Percentiles rank a stretch among this genome's conserved stretches.
Evolutionary conservation across 2,888 invertebrate genomes (phyloP).

Genomic region (Allacma fusca): DNA sequence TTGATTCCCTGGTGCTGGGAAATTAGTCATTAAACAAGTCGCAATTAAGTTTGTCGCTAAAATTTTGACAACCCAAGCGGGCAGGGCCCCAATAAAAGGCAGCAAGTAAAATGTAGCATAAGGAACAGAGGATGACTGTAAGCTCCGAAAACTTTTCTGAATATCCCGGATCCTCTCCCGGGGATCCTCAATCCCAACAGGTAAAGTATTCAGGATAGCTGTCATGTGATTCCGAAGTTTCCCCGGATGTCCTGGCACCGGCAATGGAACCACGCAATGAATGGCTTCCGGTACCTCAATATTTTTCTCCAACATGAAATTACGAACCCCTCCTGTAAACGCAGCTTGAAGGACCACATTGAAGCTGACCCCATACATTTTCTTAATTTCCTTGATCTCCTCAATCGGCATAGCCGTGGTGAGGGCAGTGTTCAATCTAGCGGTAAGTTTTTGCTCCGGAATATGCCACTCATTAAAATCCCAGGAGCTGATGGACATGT

Average conservation of each 20-base stretch:
- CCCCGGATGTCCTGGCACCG: conserved; percentile 43
- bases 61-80: conserved; percentile 41
- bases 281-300: conserved; percentile 40
- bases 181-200: conserved; percentile 29
- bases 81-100: conserved; percentile 30
- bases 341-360: conserved; percentile 43
- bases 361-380: conserved; percentile 34
- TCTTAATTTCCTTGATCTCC: conserved; percentile 45
- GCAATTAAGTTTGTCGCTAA: conserved; percentile 37
- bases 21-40: conserved; percentile 41
- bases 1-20: conserved; percentile 30
- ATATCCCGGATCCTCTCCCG: conserved; percentile 14
- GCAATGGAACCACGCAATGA: conserved; percentile 45
- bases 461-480: conserved; percentile 49
- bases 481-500: conserved; percentile 34
- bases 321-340: conserved; percentile 44
- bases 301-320: conserved; percentile 43
- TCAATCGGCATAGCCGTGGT: conserved; percentile 30
- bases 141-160: background rate
- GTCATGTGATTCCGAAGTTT: conserved; percentile 50
- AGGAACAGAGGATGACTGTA: conserved; percentile 35
- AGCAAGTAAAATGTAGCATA: conserved; percentile 32
- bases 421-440: conserved; percentile 34
- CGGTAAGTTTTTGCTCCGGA: conserved; percentile 28
- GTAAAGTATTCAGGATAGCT: conserved; percentile 33